Conservation (phyloP, 2,113 vertebrate genomes). For the Dasyornis broadbenti region DNA sequence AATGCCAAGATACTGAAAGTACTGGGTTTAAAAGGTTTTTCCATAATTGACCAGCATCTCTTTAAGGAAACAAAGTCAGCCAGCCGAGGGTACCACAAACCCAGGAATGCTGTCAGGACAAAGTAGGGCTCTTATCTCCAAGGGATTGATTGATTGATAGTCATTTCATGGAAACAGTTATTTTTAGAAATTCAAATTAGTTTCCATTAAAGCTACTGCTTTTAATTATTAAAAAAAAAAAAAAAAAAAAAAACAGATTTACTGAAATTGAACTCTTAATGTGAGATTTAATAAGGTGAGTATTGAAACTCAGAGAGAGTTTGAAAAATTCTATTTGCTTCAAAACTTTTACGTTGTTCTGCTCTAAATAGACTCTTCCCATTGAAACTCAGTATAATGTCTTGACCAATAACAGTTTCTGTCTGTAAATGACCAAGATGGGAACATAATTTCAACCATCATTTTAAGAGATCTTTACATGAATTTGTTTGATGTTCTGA, state of each 20-base stretch:
- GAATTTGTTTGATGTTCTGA: not conserved
- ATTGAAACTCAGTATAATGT: not conserved
- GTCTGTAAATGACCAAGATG: not conserved
- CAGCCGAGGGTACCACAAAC: not conserved
- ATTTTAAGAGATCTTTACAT: not conserved
- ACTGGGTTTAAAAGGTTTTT: not conserved
- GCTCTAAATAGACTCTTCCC: not conserved
- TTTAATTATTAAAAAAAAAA: constrained; percentile 38
- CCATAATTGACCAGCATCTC: not conserved
- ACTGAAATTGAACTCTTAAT: constrained; percentile 17
- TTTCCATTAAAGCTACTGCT: constrained; percentile 27
- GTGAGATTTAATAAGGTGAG: constrained; percentile 34
- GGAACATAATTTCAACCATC: not conserved
- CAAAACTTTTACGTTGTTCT: not conserved
- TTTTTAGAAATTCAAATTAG: constrained; percentile 65
- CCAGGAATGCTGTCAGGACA: constrained; percentile 24
- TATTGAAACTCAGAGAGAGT: not conserved
- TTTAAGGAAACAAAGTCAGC: not conserved
- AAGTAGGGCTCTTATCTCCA: constrained; percentile 46
- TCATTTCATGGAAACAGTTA: constrained; percentile 45
- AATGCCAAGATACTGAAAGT: not conserved
- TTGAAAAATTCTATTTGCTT: not conserved
- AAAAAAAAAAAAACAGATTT: constrained; percentile 4
- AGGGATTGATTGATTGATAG: constrained; percentile 24
- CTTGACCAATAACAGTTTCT: not conserved